Evolutionary conservation across 23 tunicate genomes (phyloP).

Genomic region (Trididemnum nubilum): DNA sequence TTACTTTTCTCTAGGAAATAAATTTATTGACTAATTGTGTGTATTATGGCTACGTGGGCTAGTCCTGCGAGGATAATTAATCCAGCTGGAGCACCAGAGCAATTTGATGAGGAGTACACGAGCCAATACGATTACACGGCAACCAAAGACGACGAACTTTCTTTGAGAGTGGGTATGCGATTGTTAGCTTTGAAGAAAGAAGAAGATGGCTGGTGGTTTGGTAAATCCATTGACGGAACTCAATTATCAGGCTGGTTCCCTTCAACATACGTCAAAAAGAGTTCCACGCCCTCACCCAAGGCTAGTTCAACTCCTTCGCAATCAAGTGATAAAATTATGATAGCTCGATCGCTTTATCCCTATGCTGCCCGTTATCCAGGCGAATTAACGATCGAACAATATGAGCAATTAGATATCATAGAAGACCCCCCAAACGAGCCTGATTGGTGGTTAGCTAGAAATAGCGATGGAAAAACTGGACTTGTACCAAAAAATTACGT

Average conservation of each 20-base stretch:
- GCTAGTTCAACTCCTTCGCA: conserved; percentile 12
- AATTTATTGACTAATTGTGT: not conserved
- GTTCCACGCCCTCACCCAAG: not conserved
- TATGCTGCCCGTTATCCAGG: conserved; percentile 82
- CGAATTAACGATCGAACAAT: conserved; percentile 73
- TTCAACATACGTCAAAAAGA: conserved; percentile 68
- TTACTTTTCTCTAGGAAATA: no score
- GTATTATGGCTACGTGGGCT: not conserved
- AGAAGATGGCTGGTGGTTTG: conserved; percentile 94
- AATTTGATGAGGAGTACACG: conserved; percentile 60
- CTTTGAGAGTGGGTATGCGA: conserved; percentile 61
- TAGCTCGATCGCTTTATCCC: conserved; percentile 78
- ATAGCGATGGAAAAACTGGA: conserved; percentile 56
- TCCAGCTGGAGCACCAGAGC: not conserved
- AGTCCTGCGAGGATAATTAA: no score
- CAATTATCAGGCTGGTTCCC: conserved; percentile 80
- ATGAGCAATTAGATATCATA: conserved; percentile 72
- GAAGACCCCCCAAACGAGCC: conserved; percentile 84
- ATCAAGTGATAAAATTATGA: conserved; percentile 5
- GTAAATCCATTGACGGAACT: conserved; percentile 47
- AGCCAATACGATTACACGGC: conserved; percentile 70
- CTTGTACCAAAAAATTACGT: conserved; percentile 92
- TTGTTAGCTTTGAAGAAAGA: conserved; percentile 62
- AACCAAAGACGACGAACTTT: conserved; percentile 64
- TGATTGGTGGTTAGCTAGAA: conserved; percentile 81